phyloP scores from a whole-genome alignment of 2,888 invertebrate species.

The Latrodectus hesperus region DNA sequence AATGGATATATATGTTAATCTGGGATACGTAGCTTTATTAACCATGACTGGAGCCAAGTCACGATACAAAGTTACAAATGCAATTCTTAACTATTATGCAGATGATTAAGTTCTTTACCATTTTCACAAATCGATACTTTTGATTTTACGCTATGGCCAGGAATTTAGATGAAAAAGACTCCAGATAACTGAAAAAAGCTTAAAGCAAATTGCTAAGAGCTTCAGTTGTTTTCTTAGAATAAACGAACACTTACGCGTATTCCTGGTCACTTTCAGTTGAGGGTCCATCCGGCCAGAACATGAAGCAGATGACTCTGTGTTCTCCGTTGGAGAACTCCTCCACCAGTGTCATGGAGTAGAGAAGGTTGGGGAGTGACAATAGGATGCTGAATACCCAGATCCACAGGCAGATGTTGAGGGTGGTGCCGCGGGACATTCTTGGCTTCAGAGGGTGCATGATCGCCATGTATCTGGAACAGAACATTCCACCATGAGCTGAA shows the following conservation, averaged over 20 bases:
- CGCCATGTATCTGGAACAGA: conserved; percentile 86
- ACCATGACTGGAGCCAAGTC: too few species aligned
- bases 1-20: too few species aligned
- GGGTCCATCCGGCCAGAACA: conserved; percentile 71
- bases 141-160: too few species aligned
- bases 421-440: conserved; percentile 88
- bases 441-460: conserved; percentile 94
- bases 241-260: conserved; percentile 68
- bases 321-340: conserved; percentile 57
- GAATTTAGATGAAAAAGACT: too few species aligned
- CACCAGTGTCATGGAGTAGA: conserved; percentile 74
- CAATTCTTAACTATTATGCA: too few species aligned
- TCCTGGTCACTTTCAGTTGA: conserved; percentile 64
- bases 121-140: too few species aligned
- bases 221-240: background rate
- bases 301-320: conserved; percentile 67
- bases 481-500: too few species aligned
- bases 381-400: conserved; percentile 89
- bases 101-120: too few species aligned
- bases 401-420: conserved; percentile 86
- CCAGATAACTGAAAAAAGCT: background rate
- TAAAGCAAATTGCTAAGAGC: background rate
- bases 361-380: conserved; percentile 88
- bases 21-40: too few species aligned
- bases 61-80: too few species aligned